Evolutionary conservation across 2,113 vertebrate species (phyloP), one percentile per base, ranked within the genome.

Genomic region (Andinoacara biseriatus): DNA sequence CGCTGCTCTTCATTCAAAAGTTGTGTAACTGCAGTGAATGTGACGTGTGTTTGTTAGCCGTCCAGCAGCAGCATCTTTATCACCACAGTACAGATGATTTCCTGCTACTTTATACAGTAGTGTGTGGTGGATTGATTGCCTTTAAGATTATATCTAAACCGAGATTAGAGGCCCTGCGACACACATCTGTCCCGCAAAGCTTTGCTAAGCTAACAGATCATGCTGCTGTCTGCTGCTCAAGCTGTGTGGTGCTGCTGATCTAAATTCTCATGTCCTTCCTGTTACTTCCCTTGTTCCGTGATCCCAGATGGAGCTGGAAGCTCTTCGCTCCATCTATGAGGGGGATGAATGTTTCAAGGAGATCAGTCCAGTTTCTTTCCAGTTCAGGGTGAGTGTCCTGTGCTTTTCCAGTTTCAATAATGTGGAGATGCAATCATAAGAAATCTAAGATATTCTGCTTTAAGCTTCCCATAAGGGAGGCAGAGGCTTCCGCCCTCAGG

Each of bases 291-390:
- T 5, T 49, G 14, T 58, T 24, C 11, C 74, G 20, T 56, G 10
- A 52, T 56, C 75, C 26, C 88, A 99, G 98, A 99, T 99, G 98
- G 98, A 99, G 91, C 91, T 99, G 91, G 98, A 99, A 81, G 98
- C 97, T 62, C 95, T 99, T 67, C 97, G 96, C 38, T 99, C 98
- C 3, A 99, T 99, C 91, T 99, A 99, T 59, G 98, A 99, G 93
- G 98, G 98, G 38, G 98, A 99, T 9, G 94, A 96, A 2, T 96
- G 97, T 90, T 99, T 99, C 93, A 99, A 97, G 86, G 98, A 99
- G 86, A 93, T 98, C 26, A 97, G 96, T 88, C 95, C 97, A 0
- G 94, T 96, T 62, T 97, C 96, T 15, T 99, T 99, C 92, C 98
- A 99, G 91, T 99, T 97, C 61, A 94, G 98, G 96, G 98, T 99